phyloP scores from a whole-genome alignment of 2,888 invertebrate genomes.

The Mimachlamys varia region DNA sequence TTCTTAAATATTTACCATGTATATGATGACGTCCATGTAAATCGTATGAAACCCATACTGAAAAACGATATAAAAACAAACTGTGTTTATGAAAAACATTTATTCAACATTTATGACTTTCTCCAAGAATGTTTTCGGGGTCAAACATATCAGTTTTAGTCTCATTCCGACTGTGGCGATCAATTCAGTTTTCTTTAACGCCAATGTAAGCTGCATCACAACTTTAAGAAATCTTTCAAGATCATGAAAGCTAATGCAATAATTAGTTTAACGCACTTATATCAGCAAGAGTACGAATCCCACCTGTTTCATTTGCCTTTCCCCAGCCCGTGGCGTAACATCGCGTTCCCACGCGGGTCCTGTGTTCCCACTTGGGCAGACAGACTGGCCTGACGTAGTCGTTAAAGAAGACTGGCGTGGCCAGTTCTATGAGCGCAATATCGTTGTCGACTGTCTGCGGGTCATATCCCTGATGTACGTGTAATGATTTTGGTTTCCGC shows the following conservation, averaged over 20 bases:
- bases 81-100: too few species aligned
- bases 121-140: too few species aligned
- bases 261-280: too few species aligned
- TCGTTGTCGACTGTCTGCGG: conserved; percentile 69
- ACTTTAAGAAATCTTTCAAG: background rate
- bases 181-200: too few species aligned
- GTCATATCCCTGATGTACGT: conserved; percentile 63
- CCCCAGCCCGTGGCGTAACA: conserved; percentile 75
- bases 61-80: too few species aligned
- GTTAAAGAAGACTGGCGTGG: conserved; percentile 66
- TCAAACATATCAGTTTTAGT: too few species aligned
- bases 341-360: conserved; percentile 64
- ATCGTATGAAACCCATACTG: too few species aligned
- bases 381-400: conserved; percentile 74
- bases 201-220: background rate
- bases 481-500: conserved; percentile 60
- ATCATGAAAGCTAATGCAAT: background rate
- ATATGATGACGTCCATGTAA: too few species aligned
- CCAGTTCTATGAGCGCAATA: conserved; percentile 70
- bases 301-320: conserved; percentile 64
- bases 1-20: background rate
- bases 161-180: too few species aligned
- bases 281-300: background rate
- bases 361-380: conserved; percentile 61
- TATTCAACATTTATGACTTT: too few species aligned